Base-by-base conservation (phyloP, 1,140 invertebrate species). In the Trichonephila clavipes region DNA sequence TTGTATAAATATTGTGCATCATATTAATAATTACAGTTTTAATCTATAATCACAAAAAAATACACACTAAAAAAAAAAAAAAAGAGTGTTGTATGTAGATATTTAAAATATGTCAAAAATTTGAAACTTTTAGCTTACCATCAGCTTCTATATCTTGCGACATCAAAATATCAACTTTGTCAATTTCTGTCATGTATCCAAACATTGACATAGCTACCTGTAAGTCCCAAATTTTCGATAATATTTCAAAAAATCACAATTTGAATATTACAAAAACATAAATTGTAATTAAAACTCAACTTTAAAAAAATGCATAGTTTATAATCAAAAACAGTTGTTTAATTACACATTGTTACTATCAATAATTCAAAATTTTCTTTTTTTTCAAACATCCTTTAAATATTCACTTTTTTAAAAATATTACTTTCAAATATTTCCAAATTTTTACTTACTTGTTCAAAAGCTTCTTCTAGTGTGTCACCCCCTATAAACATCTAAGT, bases 111-210 rank as follows among this genome's bases (percentile, higher is more conserved):
- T 40, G 34, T 40, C 51, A 5, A 0, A 7, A 51, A 51, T 7
- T 24, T n/a, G 2, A 8, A n/a, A n/a, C 8, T 72, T 6, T 24
- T 28, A 66, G 58, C 24, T 82, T 93, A 89, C 96, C 98, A 95
- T 97, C 97, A 0, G 98, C 98, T 96, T 98, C 97, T 87, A 99
- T 97, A 94, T 98, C 97, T 95, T 97, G 96, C n/a, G 97, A 97
- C 94, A 97, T 96, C 94, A 96, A 96, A 94, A 99, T 98, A 95
- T 99, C 97, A 24, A 99, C 98, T 94, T 97, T 97, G 1, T 98
- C 97, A 92, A 99, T 96, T 95, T 99, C 98, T 21, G 99, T 99
- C 98, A 99, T 99, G 95, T 99, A 99, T 8, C 97, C 98, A 96
- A 98, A 99, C 99, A 99, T 99, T 0, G 98, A 98, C 95, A 98